Evolutionary conservation across 2,797 vertebrate genomes (phyloP), one percentile per base, ranked within the genome.

Genomic region (Tragelaphus oryx): DNA sequence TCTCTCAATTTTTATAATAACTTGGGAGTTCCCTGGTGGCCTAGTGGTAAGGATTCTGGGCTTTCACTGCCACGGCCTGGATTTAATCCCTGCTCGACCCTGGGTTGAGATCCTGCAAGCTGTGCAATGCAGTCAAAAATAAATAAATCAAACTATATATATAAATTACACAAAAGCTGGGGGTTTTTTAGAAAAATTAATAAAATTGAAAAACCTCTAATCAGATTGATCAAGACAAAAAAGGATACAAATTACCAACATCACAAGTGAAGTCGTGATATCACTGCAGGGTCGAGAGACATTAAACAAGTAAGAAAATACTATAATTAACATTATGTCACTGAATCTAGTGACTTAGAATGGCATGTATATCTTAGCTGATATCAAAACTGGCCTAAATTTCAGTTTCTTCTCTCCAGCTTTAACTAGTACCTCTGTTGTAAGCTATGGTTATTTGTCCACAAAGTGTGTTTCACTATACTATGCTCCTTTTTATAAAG

Each of bases 371-470:
- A 65, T 89, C 28, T 89, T 86, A 82, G 44, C 37, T 79, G 83
- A 62, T 78, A 86, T n/a, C 48, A 95, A 95, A 96, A 62, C n/a
- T 52, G 5, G 79, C 12, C 26, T 83, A 71, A 57, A 92, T 74
- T 81, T 81, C 74, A 91, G 81, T 46, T 82, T 94, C 30, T 91
- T 93, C 41, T 54, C n/a, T 93, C 60, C 6, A 87, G 75, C 17
- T 87, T 90, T 41, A 87, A 74, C 3, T 74, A 30, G 52, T 44
- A 48, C 60, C 11, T 95, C 57, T 71, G 52, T 80, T 94, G 17
- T 28, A 18, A 89, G 16, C 54, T 75, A 76, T 16, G 26, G 33
- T 48, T 93, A 84, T 68, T 84, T 87, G 33, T 22, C 89, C 4
- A 85, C 4, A 82, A 18, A 87, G 8, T 80, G 44, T 76, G 74